Percentiles rank a stretch among this genome's conserved stretches.
These are phyloP conservation scores for Caenorhabditis tropicalis DNA, from an alignment of 1,140 invertebrate species.

Conservation along the genomic window DNA sequence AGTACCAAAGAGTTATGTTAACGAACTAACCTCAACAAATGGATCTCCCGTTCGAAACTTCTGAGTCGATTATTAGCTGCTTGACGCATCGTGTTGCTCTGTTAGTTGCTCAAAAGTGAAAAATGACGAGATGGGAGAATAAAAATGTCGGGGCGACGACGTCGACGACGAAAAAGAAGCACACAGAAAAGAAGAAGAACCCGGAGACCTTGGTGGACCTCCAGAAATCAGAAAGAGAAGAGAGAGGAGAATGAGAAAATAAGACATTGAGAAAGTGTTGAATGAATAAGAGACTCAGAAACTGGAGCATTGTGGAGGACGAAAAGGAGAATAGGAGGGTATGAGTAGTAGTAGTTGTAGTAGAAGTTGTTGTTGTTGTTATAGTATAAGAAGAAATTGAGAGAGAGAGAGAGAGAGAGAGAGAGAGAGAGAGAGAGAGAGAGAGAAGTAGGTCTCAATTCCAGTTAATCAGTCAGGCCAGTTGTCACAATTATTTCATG, in stretches of 20 bases:
- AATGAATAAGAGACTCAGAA: not conserved
- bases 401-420: not conserved
- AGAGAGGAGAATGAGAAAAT: not conserved
- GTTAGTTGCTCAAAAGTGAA: conserved; percentile 36
- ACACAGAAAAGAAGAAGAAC: conserved; percentile 45
- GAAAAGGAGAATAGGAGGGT: conserved; percentile 29
- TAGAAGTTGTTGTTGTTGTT: too few species aligned
- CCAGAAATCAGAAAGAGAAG: conserved; percentile 37
- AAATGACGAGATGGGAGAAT: conserved; percentile 43
- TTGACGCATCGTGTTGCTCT: conserved; percentile 26
- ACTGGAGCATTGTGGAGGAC: conserved; percentile 37
- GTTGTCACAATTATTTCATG: conserved; percentile 18
- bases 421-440: not conserved
- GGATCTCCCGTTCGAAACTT: conserved; percentile 24
- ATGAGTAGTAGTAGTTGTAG: conserved; percentile 34
- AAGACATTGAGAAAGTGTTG: not conserved
- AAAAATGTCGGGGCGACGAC: conserved; percentile 42
- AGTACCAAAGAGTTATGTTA: too few species aligned
- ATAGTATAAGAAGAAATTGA: not conserved
- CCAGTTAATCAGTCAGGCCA: conserved; percentile 41
- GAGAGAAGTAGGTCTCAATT: conserved; percentile 41
- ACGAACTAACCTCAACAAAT: conserved; percentile 17
- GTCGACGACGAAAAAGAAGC: conserved; percentile 27
- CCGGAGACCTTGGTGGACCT: conserved; percentile 41
- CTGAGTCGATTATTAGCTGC: conserved; percentile 34